Percentiles rank a stretch among this genome's conserved stretches.
These are phyloP conservation scores for Drosophila mimica DNA, from an alignment of 2,888 invertebrate species.

Conservation along the genomic window DNA sequence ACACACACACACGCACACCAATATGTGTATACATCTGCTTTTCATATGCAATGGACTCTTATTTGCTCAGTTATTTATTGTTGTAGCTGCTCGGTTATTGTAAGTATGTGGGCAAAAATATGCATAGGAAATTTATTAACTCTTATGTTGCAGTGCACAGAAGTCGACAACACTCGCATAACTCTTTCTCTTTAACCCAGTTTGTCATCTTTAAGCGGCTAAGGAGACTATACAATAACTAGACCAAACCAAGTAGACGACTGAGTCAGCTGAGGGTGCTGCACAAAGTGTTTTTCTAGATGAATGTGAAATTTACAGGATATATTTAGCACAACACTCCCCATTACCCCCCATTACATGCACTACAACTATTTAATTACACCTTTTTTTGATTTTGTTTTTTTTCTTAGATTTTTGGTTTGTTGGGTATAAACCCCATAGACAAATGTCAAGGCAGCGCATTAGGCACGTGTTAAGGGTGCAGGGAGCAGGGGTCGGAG, in stretches of 20 bases:
- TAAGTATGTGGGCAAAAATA: constrained; percentile 69
- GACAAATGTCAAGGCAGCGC: constrained; percentile 53
- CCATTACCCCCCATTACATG: neutral
- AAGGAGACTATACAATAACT: constrained; percentile 34
- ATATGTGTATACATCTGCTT: neutral
- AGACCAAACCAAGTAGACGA: constrained; percentile 24
- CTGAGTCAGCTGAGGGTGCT: neutral
- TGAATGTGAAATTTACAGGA: neutral
- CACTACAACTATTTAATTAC: constrained; percentile 15
- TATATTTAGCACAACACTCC: neutral
- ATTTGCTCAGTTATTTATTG: constrained; percentile 55
- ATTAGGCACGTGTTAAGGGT: constrained; percentile 54
- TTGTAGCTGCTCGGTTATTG: constrained; percentile 55
- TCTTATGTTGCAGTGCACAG: constrained; percentile 63
- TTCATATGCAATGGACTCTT: constrained; percentile 24
- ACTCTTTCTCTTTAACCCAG: constrained; percentile 46
- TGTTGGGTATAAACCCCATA: constrained; percentile 23
- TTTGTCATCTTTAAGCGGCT: constrained; percentile 57
- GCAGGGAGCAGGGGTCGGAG: neutral
- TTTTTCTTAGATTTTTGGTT: constrained; percentile 11
- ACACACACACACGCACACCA: no score
- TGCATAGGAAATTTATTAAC: constrained; percentile 72
- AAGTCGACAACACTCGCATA: constrained; percentile 45
- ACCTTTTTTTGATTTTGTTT: neutral
- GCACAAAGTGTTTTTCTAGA: neutral